Conservation (phyloP, 2,797 vertebrate species). For the Microctenopoma steveboyesi region DNA sequence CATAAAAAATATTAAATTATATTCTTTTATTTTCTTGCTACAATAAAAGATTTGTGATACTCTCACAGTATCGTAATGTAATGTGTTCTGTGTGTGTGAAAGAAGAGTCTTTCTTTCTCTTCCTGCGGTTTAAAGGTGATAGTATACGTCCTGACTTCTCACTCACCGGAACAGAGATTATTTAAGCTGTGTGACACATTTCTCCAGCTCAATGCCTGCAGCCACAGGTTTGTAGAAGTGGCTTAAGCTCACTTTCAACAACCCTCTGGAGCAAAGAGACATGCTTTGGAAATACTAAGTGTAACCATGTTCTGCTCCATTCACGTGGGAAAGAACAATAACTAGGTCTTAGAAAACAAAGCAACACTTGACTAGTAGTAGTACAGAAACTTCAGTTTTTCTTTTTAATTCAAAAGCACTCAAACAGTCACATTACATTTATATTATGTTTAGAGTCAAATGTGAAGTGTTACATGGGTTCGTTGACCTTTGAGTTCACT, state of each 20-base stretch:
- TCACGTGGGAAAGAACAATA: neutral
- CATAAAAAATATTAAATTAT: neutral
- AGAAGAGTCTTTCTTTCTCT: slow-evolving; percentile 17
- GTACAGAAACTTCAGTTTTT: neutral
- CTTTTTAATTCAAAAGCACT: neutral
- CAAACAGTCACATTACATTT: slow-evolving; percentile 36
- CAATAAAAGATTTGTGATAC: neutral
- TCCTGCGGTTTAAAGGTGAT: slow-evolving; percentile 22
- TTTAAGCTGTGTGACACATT: slow-evolving; percentile 40
- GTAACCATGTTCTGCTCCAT: neutral
- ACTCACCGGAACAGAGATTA: slow-evolving; percentile 28
- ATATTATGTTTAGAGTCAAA: slow-evolving; percentile 35
- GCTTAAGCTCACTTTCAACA: slow-evolving; percentile 14
- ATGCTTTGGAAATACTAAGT: neutral
- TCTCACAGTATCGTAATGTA: neutral
- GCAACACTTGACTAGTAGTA: neutral
- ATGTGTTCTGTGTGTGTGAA: neutral
- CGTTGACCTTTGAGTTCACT: slow-evolving; percentile 52
- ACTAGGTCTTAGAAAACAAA: neutral
- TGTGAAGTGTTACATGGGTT: slow-evolving; percentile 49
- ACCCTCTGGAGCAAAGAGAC: neutral
- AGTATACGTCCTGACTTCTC: slow-evolving; percentile 17
- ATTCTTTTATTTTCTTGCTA: neutral
- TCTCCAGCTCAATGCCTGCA: slow-evolving; percentile 3
- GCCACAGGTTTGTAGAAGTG: slow-evolving; percentile 20